These are phyloP conservation scores for Hippoglossus hippoglossus DNA, from an alignment of 2,797 vertebrate genomes.

Conservation along the genomic window DNA sequence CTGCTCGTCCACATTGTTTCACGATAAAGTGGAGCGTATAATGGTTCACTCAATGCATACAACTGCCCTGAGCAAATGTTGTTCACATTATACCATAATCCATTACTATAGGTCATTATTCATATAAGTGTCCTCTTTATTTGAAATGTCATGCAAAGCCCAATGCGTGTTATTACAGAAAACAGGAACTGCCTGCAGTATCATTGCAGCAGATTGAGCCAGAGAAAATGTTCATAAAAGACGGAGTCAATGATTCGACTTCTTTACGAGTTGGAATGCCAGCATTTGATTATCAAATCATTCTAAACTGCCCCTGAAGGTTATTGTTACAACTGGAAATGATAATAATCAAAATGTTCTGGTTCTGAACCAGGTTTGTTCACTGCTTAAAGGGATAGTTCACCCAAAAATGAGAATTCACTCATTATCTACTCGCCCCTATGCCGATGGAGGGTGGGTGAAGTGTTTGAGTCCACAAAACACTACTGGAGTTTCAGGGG, in stretches of 20 bases:
- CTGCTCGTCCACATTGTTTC: slow-evolving; percentile 24
- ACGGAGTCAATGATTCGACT: slow-evolving; percentile 1
- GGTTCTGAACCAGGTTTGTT: background rate
- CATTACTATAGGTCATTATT: slow-evolving; percentile 38
- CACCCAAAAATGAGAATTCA: no score
- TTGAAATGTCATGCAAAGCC: slow-evolving; percentile 28
- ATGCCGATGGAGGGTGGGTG: no score
- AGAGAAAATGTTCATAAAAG: background rate
- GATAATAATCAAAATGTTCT: background rate
- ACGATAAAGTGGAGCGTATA: slow-evolving; percentile 40
- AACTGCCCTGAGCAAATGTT: slow-evolving; percentile 33
- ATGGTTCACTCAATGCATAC: slow-evolving; percentile 37
- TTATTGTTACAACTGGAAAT: background rate
- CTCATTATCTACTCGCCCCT: no score
- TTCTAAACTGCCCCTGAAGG: background rate
- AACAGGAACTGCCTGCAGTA: slow-evolving; percentile 8
- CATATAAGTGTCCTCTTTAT: slow-evolving; percentile 12
- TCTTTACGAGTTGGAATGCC: background rate
- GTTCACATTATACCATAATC: slow-evolving; percentile 37
- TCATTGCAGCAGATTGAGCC: background rate
- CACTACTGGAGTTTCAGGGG: no score
- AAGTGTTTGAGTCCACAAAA: no score
- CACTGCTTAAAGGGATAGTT: background rate
- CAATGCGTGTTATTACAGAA: slow-evolving; percentile 9
- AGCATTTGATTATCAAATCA: slow-evolving; percentile 3